A percentile compares a stretch with the other conserved stretches of the same genome.
phyloP scores from a whole-genome alignment of 2,888 invertebrate genomes.

The Hemicrepidius hirtus region DNA sequence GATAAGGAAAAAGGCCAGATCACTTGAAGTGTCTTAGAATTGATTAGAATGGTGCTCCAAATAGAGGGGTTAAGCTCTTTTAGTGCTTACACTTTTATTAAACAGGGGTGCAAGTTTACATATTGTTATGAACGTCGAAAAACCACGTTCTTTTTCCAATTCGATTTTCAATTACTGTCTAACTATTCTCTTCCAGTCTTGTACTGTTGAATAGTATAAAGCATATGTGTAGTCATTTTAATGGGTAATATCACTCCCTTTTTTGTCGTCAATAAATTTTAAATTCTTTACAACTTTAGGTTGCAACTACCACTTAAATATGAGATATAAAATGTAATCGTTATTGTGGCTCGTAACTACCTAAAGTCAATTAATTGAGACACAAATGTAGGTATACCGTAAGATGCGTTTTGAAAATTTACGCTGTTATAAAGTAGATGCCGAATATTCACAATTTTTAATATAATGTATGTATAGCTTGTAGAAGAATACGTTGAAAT shows the following conservation, averaged over 20 bases:
- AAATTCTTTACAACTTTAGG: conserved; percentile 2
- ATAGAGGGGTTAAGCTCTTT: conserved; percentile 68
- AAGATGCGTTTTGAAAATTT: no score
- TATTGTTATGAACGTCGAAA: conserved; percentile 44
- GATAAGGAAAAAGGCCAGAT: conserved; percentile 69
- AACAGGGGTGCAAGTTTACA: conserved; percentile 56
- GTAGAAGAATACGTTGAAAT: conserved; percentile 38
- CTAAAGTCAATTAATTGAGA: no score
- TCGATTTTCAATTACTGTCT: not conserved
- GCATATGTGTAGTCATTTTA: no score
- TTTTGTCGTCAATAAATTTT: conserved; percentile 4
- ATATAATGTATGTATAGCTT: conserved; percentile 28
- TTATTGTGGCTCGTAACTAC: no score
- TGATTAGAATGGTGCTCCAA: conserved; percentile 70
- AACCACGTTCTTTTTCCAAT: conserved; percentile 13
- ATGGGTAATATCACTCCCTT: not conserved
- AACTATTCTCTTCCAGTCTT: not conserved
- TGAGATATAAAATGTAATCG: no score
- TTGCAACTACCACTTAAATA: no score
- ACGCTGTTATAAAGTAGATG: no score
- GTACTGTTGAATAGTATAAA: no score
- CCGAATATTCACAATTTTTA: not conserved
- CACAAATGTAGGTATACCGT: no score
- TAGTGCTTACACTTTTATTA: conserved; percentile 64
- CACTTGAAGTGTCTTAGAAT: conserved; percentile 70